phyloP scores from a whole-genome alignment of 2,888 invertebrate genomes.

The Eupithecia inturbata region DNA sequence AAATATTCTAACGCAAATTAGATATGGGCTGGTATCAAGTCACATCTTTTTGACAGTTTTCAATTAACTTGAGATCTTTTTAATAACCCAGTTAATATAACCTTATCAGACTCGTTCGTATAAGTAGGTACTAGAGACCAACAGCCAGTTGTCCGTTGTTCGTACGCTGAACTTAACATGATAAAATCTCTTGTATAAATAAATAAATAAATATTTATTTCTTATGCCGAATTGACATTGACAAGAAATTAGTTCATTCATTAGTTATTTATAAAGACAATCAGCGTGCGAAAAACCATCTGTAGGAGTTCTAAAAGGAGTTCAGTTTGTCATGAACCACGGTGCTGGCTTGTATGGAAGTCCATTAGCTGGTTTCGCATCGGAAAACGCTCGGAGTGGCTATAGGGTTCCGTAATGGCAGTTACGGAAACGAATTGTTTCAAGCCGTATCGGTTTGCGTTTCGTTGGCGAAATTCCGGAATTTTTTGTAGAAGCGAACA shows the following conservation, averaged over 20 bases:
- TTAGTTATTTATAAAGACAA: neutral
- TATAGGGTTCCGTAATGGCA: constrained; percentile 37
- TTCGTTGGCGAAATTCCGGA: constrained; percentile 12
- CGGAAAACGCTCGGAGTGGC: constrained; percentile 42
- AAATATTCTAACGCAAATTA: neutral
- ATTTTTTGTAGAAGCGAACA: constrained; percentile 7
- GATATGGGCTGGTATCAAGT: neutral
- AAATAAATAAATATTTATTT: neutral
- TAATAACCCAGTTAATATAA: no score
- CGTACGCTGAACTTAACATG: neutral
- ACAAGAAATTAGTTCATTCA: neutral
- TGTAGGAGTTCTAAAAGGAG: neutral
- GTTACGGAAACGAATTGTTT: constrained; percentile 42
- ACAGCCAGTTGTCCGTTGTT: no score
- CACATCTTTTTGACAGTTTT: neutral
- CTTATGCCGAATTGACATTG: neutral
- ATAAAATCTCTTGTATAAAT: neutral
- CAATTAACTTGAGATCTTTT: neutral
- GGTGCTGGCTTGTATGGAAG: constrained; percentile 1
- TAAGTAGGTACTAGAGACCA: no score
- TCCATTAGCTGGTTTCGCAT: constrained; percentile 40
- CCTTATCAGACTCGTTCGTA: no score
- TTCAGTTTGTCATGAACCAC: neutral
- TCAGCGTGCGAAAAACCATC: neutral
- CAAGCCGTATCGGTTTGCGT: constrained; percentile 36